Evolutionary conservation across 2,888 invertebrate genomes (phyloP), one percentile per base, ranked within the genome.

Genomic region (Sympetrum striolatum): DNA sequence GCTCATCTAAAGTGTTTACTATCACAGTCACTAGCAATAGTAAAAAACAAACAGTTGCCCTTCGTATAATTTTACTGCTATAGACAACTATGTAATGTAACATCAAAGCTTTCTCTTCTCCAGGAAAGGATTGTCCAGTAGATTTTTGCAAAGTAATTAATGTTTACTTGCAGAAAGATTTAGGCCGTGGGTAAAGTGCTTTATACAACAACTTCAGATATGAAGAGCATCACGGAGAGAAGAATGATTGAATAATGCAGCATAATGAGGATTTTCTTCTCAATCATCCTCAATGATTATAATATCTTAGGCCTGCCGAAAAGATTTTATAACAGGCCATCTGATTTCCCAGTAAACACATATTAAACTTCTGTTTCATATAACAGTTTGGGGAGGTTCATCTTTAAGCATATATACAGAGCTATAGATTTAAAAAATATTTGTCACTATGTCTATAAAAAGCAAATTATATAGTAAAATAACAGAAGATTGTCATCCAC

Each of bases 351-450:
- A 86, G n/a, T 86, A 35, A 86, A 86, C 60, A 86, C 86, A 86
- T 60, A 60, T 60, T 86, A 37, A 86, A 31, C 86, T 60, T 86
- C 37, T n/a, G 58, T n/a, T 73, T 64, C n/a, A 8, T 86, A 37
- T 60, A 82, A 31, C n/a, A 39, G 53, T 53, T 53, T 44, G 82
- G 58, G 35, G 37, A 35, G 58, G 2, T 86, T 60, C 86, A 86
- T 35, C 86, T 0, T 53, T n/a, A 86, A 86, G 86, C 90, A 90
- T 90, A 81, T 90, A 60, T 81, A 90, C 73, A 90, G 81, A 73
- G 90, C 60, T 64, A 81, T 90, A 90, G 73, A 90, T 58, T 81
- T 90, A 25, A 81, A 81, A 90, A 90, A 90, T 90, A 90, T 90
- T 90, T 60, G 39, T 90, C 25, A 12, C 80, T 81, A 81, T 90